phyloP scores from a whole-genome alignment of 2,888 invertebrate genomes.

The Hypsopygia costalis region DNA sequence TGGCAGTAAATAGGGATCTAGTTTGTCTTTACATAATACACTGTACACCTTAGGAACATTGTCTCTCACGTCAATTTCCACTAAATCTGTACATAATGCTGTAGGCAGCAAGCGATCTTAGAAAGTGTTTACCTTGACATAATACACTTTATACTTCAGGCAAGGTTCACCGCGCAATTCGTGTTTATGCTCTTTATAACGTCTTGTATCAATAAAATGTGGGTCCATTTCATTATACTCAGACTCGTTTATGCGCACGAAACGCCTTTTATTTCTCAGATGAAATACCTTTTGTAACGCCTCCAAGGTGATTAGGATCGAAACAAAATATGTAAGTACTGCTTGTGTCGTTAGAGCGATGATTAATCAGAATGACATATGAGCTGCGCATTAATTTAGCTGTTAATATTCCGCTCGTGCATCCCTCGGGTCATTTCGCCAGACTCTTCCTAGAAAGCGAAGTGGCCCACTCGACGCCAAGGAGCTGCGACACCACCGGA shows the following conservation, averaged over 20 bases:
- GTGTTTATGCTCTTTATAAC: constrained; percentile 23
- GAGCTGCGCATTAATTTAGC: constrained; percentile 32
- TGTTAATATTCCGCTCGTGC: constrained; percentile 55
- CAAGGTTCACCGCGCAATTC: constrained; percentile 35
- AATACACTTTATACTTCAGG: constrained; percentile 36
- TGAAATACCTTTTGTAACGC: constrained; percentile 15
- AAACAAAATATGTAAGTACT: neutral
- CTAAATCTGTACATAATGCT: no score
- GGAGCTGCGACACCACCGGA: constrained; percentile 46
- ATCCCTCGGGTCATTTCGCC: constrained; percentile 51
- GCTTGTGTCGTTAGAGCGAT: constrained; percentile 22
- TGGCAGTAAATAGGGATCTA: no score
- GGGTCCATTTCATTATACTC: no score
- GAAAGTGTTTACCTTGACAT: constrained; percentile 53
- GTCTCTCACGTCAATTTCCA: no score
- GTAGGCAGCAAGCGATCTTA: constrained; percentile 26
- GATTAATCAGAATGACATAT: constrained; percentile 44
- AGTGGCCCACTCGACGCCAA: constrained; percentile 56
- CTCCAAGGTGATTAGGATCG: no score
- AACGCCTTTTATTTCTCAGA: constrained; percentile 26
- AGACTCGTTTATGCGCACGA: no score
- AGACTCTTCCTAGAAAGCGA: constrained; percentile 69
- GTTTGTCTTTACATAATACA: no score
- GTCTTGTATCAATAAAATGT: constrained; percentile 31
- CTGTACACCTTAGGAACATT: no score